Evolutionary conservation across 2,113 vertebrate species (phyloP).

Genomic region (Grammomys dolichurus): DNA sequence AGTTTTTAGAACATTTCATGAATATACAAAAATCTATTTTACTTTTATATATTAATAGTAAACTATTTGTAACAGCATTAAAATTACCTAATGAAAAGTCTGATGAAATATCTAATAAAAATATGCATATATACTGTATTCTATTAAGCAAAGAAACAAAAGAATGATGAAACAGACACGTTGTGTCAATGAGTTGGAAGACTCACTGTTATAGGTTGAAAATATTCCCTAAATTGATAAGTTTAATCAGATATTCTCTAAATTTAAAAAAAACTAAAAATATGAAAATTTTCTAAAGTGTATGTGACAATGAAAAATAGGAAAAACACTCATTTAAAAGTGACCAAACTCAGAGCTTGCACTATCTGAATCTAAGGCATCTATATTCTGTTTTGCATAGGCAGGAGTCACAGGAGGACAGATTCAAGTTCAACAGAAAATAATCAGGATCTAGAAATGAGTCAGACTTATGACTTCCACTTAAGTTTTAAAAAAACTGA

Average conservation of each 20-base stretch:
- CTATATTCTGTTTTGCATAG: neutral
- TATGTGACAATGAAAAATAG: neutral
- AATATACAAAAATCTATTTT: neutral
- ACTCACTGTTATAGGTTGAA: neutral
- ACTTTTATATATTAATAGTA: neutral
- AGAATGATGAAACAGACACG: neutral
- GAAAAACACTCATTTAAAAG: neutral
- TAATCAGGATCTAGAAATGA: neutral
- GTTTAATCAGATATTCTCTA: neutral
- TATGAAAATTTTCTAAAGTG: neutral
- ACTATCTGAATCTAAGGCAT: neutral
- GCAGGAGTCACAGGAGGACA: neutral
- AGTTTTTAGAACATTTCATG: neutral
- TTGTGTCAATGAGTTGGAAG: no score
- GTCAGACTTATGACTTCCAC: neutral
- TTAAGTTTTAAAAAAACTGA: neutral
- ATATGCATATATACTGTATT: neutral
- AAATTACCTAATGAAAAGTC: neutral
- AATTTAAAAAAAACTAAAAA: neutral
- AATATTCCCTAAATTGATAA: neutral
- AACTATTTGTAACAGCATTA: neutral
- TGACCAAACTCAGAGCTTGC: neutral
- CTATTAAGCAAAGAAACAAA: neutral
- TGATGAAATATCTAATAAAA: neutral
- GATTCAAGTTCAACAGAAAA: neutral